Evolutionary conservation across 37 sponge, comb jelly and placozoan genomes (phyloP), one percentile per base, ranked within the genome.

Genomic region (Hexactinellida sp.): DNA sequence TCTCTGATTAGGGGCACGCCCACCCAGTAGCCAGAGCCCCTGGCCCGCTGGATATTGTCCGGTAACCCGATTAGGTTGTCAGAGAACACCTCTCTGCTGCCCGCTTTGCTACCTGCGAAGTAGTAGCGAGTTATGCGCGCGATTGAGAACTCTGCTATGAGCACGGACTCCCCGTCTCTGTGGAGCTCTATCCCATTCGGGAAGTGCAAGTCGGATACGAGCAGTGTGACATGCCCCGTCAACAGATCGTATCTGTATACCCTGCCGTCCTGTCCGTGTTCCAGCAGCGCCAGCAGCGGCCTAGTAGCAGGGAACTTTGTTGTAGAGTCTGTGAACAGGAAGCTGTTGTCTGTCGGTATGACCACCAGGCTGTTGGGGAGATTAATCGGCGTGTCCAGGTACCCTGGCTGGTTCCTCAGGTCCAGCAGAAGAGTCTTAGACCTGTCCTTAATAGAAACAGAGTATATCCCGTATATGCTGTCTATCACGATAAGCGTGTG

Each of bases 121-220:
- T 63, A 63, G 34, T 25, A 63, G 5, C 76, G 76, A 63, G 34
- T 63, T 10, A 95, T 89, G 24, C 93, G 82, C 16, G 90, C 91
- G 83, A 88, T 87, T 0, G 88, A 85, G 36, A 89, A 88, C 55
- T 95, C 96, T 36, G 85, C 87, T 16, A 95, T 36, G 28, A 93
- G 52, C 23, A 93, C 84, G 35, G 83, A 88, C 24, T 82, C 54
- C 37, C 84, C 89, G 82, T 93, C 91, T 24, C 38, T 52, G 37
- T 84, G 71, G 9, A 89, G 76, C 39, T 76, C 86, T 24, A 95
- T 37, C 0, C 96, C 96, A 86, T 95, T 95, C 25, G 96, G 90
- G 41, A 95, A 90, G 84, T 84, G 82, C 5, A 95, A 87, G 9
- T 83, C 89, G 0, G 84, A 37, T 0, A 89, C 1, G 0, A 89